Evolutionary conservation across 2,113 vertebrate genomes (phyloP), one percentile per base, ranked within the genome.

Genomic region (Macroglossus sobrinus): DNA sequence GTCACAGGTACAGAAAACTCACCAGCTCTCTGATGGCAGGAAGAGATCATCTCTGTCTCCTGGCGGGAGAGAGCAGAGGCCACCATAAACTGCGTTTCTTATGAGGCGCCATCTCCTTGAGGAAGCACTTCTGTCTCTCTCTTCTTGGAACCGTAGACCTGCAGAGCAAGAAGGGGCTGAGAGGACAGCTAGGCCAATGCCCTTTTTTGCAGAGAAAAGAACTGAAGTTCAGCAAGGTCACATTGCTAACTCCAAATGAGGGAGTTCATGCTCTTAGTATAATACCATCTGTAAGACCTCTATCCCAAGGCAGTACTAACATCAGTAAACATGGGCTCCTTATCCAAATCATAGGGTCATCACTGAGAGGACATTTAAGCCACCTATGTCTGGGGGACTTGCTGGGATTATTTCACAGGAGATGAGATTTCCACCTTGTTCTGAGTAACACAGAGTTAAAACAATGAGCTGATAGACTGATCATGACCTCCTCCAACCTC

Each of bases 1-100:
- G 11, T 33, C 93, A 97, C 97, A 98, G 97, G 97, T 98, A 97
- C 16, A 22, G 85, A 78, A 45, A 89, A 16, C 74, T 61, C 28
- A 2, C 38, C 0, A 2, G 47, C 63, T 64, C 68, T 24, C 30
- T 21, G 18, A 35, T 5, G 43, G 45, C 28, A 75, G 45, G 35
- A 78, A 79, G 40, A 45, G 24, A 4, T 19, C 28, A 0, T 89
- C 30, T 55, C 38, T n/a, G 1, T 86, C 30, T 55, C 38, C 18
- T 38, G 0, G 2, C 12, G 19, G 71, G 33, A 78, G n/a, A 84
- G 57, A 93, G 26, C n/a, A 68, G 71, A 76, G 57, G 35, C 26
- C 79, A 13, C 26, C 24, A 6, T 30, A 75, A 55, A 13, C 24
- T 26, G 2, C 1, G 14, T 35, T 35, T 4, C 8, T 53, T 30